These are phyloP conservation scores for Turdus rufiventris DNA, from an alignment of 2,113 vertebrate species.

Conservation along the genomic window DNA sequence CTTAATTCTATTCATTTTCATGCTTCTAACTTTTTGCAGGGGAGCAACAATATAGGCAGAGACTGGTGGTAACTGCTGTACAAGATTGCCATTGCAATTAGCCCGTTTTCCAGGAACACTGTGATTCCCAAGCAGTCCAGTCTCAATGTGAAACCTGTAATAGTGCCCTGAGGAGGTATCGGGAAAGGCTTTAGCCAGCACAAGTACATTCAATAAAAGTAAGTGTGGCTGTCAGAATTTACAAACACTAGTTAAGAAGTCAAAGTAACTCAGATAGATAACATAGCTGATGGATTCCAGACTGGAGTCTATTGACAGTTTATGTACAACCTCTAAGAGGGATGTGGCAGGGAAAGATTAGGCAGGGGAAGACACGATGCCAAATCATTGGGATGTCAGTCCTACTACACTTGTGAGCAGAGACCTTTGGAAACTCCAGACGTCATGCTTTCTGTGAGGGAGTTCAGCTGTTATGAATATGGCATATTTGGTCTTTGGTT, in stretches of 20 bases:
- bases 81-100: neutral
- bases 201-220: neutral
- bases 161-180: neutral
- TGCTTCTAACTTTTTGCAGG: neutral
- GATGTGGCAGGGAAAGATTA: neutral
- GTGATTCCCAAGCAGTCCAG: neutral
- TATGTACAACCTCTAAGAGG: neutral
- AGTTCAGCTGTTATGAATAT: neutral
- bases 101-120: neutral
- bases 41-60: neutral
- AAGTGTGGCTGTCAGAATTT: neutral
- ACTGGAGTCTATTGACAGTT: rapidly evolving
- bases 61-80: neutral
- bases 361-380: rapidly evolving
- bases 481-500: neutral
- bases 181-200: neutral
- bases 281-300: neutral
- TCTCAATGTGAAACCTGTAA: neutral
- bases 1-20: neutral
- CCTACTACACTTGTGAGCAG: neutral
- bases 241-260: neutral
- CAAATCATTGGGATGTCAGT: neutral
- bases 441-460: neutral
- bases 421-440: neutral
- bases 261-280: neutral